A percentile compares a stretch with the other conserved stretches of the same genome.
Evolutionary conservation across 2,888 invertebrate genomes (phyloP).

Genomic region (Drosophila cyrtoloma): DNA sequence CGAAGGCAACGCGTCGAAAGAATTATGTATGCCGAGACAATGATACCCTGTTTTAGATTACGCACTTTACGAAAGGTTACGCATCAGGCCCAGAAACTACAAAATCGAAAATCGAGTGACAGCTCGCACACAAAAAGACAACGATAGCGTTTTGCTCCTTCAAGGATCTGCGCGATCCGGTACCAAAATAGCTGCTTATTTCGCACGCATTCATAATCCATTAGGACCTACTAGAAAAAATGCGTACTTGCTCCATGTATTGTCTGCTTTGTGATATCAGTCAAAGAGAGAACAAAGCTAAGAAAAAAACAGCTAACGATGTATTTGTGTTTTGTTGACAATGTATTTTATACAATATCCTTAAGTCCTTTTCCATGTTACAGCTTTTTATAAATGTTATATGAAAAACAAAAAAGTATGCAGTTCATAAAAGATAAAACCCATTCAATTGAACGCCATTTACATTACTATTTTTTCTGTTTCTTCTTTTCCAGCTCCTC

Average conservation of each 20-base stretch:
- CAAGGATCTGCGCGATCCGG: background rate
- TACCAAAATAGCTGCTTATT: background rate
- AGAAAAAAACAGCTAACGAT: background rate
- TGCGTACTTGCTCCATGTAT: background rate
- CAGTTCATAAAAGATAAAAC: conserved; percentile 11
- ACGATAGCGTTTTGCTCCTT: too few relatives aligned
- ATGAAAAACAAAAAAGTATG: conserved; percentile 41
- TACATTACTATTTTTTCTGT: conserved; percentile 87
- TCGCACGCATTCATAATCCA: background rate
- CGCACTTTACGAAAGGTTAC: background rate
- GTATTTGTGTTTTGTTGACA: conserved; percentile 19
- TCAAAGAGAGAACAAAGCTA: background rate
- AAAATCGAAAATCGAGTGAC: background rate
- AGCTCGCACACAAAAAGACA: too few relatives aligned
- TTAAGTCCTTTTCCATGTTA: conserved; percentile 31
- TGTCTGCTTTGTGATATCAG: background rate
- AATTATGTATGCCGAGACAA: background rate
- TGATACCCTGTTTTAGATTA: background rate
- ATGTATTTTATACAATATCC: conserved; percentile 71
- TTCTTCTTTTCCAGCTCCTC: conserved; percentile 99
- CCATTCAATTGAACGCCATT: background rate
- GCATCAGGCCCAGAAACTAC: background rate
- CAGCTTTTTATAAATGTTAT: conserved; percentile 44
- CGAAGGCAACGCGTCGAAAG: background rate
- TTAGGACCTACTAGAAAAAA: background rate